Base-by-base conservation (phyloP, 2,113 vertebrate species). In the Lepus timidus region DNA sequence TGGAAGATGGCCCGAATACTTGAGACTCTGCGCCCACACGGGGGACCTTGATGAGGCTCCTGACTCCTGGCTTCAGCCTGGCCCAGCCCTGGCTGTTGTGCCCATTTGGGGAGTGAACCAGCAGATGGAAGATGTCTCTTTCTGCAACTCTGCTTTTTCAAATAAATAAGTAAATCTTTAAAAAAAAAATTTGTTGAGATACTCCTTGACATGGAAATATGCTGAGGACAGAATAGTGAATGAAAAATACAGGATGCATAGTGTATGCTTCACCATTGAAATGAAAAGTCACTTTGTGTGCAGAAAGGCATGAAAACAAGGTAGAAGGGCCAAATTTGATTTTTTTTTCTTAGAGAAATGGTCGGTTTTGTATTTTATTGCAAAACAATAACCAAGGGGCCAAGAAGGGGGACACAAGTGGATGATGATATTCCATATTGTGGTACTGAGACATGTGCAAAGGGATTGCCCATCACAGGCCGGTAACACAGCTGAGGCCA, bases 271-370 rank as follows among this genome's bases (percentile, higher is more conserved):
- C 22, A 51, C 58, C 23, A 22, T 16, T 31, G 67, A 68, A 74
- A 52, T 29, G 19, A 62, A 79, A 94, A 87, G n/a, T 52, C 58
- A 62, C n/a, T 33, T 89, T 36, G 29, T 85, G 17, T 31, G 13
- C 49, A 62, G 70, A 49, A 71, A 67, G 29, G 49, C 62, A 67
- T 31, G 51, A 76, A 81, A 62, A 79, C 58, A 13, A 87, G 86
- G 39, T 49, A 64, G 51, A 76, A 80, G 58, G 25, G 3, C 73
- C 39, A n/a, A 23, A 27, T 31, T 51, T 29, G 29, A 8, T 81
- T 51, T 93, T 25, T 33, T 70, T 64, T 39, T 84, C 86, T 64
- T 49, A 19, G 76, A 93, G 52, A 89, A 94, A 89, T 27, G 0
- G 81, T 65, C 8, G 70, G 67, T 4, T 80, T 74, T 27, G 13